A percentile compares a stretch with the other conserved stretches of the same genome.
phyloP scores from a whole-genome alignment of 2,888 invertebrate genomes.

The Alloplasta piceator region DNA sequence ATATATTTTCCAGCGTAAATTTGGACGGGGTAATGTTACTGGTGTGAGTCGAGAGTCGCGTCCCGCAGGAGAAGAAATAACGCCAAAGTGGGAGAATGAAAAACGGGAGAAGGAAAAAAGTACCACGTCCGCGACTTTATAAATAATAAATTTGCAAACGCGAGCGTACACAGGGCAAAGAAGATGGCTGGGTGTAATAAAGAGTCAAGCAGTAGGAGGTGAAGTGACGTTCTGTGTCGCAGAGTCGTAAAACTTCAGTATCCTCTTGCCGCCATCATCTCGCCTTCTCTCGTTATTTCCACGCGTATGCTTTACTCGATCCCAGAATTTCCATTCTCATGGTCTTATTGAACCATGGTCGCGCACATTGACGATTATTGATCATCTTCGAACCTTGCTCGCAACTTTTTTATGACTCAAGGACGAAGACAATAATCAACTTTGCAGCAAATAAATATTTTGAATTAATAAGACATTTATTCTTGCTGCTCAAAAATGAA shows the following conservation, averaged over 20 bases:
- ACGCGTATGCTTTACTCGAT: slow-evolving; percentile 21
- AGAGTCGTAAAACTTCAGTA: slow-evolving; percentile 79
- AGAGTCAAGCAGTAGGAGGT: slow-evolving; percentile 76
- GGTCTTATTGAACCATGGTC: slow-evolving; percentile 80
- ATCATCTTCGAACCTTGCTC: slow-evolving; percentile 70
- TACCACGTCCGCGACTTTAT: slow-evolving; percentile 77
- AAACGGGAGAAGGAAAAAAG: slow-evolving; percentile 43
- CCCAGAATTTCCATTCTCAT: slow-evolving; percentile 74
- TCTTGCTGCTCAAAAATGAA: too few species aligned
- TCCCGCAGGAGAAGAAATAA: slow-evolving; percentile 60
- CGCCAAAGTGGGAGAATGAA: slow-evolving; percentile 19
- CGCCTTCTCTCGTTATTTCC: neutral
- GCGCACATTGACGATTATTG: slow-evolving; percentile 80
- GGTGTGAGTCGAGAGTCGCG: slow-evolving; percentile 68
- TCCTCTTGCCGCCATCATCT: slow-evolving; percentile 7
- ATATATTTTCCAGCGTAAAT: neutral
- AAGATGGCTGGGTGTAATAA: slow-evolving; percentile 76
- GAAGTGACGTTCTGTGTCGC: slow-evolving; percentile 82
- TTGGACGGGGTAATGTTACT: slow-evolving; percentile 66
- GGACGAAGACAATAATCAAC: neutral
- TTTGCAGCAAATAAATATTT: too few species aligned
- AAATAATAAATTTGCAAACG: slow-evolving; percentile 80
- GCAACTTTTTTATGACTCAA: slow-evolving; percentile 27
- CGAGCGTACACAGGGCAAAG: slow-evolving; percentile 63
- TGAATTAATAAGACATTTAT: too few species aligned